phyloP scores from a whole-genome alignment of 2,797 vertebrate genomes.

The Chrysocyon brachyurus region DNA sequence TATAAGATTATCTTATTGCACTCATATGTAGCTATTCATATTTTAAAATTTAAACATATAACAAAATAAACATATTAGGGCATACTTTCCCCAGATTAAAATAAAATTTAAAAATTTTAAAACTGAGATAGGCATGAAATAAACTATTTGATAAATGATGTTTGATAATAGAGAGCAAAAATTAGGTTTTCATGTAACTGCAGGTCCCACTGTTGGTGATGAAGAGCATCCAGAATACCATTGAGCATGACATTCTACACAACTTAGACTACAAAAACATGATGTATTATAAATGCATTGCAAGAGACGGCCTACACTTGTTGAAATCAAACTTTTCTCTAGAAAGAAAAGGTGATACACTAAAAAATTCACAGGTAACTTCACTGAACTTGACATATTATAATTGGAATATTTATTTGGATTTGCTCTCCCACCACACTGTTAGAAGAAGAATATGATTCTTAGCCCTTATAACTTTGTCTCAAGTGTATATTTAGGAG shows the following conservation, averaged over 20 bases:
- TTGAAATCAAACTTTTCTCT: constrained; percentile 3
- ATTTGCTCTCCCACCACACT: background rate
- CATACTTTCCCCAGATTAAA: background rate
- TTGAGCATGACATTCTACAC: background rate
- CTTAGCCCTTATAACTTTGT: background rate
- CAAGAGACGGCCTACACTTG: background rate
- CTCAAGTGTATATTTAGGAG: background rate
- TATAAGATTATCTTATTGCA: background rate
- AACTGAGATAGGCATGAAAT: background rate
- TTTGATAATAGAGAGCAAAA: background rate
- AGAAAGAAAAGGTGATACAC: background rate
- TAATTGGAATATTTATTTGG: background rate
- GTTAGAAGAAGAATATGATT: background rate
- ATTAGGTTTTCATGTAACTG: background rate
- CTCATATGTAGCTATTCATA: background rate
- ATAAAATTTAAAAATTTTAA: background rate
- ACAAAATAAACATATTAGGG: background rate
- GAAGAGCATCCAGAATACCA: background rate
- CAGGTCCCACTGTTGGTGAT: background rate
- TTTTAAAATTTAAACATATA: background rate
- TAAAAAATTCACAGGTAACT: background rate
- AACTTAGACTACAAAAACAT: background rate
- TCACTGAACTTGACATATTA: background rate
- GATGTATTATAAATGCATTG: background rate
- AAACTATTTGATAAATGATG: background rate